Evolutionary conservation across 2,113 vertebrate species (phyloP).

Genomic region (Ageneiosus marmoratus): DNA sequence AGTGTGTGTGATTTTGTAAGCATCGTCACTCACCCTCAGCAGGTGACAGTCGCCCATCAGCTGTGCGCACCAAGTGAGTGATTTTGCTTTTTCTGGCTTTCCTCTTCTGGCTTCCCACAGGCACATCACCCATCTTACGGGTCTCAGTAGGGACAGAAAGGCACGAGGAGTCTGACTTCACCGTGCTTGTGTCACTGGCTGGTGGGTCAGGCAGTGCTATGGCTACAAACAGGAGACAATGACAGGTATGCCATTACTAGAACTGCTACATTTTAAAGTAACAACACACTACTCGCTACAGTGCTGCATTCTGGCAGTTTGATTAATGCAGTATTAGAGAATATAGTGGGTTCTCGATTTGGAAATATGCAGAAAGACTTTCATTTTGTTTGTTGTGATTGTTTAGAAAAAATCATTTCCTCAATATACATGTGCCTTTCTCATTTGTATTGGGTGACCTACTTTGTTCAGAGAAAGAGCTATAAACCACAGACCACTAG

Average conservation of each 20-base stretch:
- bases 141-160: conserved; percentile 78
- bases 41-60: conserved; percentile 89
- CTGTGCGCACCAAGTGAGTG: conserved; percentile 92
- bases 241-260: background rate
- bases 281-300: background rate
- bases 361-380: background rate
- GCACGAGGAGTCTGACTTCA: conserved; percentile 74
- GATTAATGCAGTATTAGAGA: too few relatives aligned
- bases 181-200: conserved; percentile 73
- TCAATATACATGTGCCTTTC: background rate
- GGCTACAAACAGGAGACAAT: conserved; percentile 63
- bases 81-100: conserved; percentile 98
- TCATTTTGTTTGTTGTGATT: background rate
- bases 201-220: conserved; percentile 79
- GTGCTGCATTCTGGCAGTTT: background rate
- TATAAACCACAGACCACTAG: conserved; percentile 22
- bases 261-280: background rate
- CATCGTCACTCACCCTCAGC: conserved; percentile 73
- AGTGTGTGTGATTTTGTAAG: background rate
- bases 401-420: background rate
- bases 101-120: conserved; percentile 97
- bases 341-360: background rate
- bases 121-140: conserved; percentile 79
- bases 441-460: conserved; percentile 26
- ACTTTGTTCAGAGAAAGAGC: conserved; percentile 8